A percentile compares a stretch with the other conserved stretches of the same genome.
Conservation (phyloP, 2,888 invertebrate genomes). For the Drosophila vallismaia region DNA sequence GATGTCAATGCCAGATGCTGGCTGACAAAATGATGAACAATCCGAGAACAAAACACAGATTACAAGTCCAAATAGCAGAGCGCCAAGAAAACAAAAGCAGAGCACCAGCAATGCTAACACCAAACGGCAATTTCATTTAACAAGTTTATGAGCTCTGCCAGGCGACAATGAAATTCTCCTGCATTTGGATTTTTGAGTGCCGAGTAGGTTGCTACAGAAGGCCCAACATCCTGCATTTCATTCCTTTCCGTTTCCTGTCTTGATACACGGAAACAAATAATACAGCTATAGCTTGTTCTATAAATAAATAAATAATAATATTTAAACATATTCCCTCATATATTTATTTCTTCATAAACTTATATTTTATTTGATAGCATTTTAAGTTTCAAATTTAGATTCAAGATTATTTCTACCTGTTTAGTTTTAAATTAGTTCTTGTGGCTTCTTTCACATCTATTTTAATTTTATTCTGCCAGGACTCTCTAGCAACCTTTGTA, state of each 20-base stretch:
- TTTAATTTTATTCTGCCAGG: constrained; percentile 48
- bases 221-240: constrained; percentile 5
- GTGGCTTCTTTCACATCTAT: constrained; percentile 41
- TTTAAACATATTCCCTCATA: too few relatives aligned
- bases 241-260: constrained; percentile 18
- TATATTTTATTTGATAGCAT: too few relatives aligned
- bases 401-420: background rate
- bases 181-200: constrained; percentile 55
- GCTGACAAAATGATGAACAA: constrained; percentile 65
- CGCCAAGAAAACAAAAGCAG: constrained; percentile 12
- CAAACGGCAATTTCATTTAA: constrained; percentile 61
- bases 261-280: background rate
- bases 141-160: constrained; percentile 63
- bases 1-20: constrained; percentile 57
- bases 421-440: background rate
- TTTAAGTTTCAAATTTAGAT: too few relatives aligned
- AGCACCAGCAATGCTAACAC: constrained; percentile 11
- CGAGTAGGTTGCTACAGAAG: background rate
- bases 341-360: too few relatives aligned
- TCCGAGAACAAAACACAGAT: constrained; percentile 24
- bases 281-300: background rate
- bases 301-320: background rate
- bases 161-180: constrained; percentile 39
- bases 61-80: constrained; percentile 10
- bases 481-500: constrained; percentile 16